These are phyloP conservation scores for Drosophila tsacasi DNA, from an alignment of 1,140 invertebrate species.

Conservation along the genomic window DNA sequence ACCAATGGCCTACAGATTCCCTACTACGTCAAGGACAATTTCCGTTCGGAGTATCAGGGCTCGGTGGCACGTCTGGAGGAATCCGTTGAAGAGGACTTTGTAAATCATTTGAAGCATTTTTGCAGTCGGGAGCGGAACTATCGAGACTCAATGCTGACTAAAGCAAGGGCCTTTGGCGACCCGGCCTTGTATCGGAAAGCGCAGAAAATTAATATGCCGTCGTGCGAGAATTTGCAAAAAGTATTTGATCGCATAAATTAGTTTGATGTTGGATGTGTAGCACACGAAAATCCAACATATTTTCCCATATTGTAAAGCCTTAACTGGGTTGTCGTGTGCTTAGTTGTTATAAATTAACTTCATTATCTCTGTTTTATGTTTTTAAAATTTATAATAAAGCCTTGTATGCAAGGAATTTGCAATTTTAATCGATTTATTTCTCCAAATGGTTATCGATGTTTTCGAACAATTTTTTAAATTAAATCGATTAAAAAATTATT, in stretches of 20 bases:
- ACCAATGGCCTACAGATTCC: constrained; percentile 92
- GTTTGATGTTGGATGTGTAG: constrained; percentile 29
- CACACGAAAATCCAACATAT: constrained; percentile 31
- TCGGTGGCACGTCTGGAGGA: constrained; percentile 95
- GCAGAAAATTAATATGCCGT: constrained; percentile 93
- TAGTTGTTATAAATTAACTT: constrained; percentile 72
- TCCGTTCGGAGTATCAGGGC: constrained; percentile 96
- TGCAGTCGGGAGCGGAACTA: constrained; percentile 97
- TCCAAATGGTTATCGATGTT: no score
- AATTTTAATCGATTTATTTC: no score
- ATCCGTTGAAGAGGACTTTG: constrained; percentile 97
- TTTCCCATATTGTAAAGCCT: constrained; percentile 16
- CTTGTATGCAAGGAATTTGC: no score
- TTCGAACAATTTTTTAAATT: no score
- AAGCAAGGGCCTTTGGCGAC: constrained; percentile 93
- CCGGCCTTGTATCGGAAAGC: constrained; percentile 91
- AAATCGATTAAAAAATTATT: no score
- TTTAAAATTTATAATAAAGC: constrained; percentile 8
- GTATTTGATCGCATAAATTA: constrained; percentile 85
- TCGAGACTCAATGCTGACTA: constrained; percentile 94
- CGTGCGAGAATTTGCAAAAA: constrained; percentile 94
- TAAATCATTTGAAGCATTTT: constrained; percentile 93
- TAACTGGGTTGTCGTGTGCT: constrained; percentile 59
- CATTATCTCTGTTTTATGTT: constrained; percentile 45
- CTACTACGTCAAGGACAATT: constrained; percentile 99